Percentiles rank a stretch among this genome's conserved stretches.
Evolutionary conservation across 2,888 invertebrate genomes (phyloP).

Genomic region (Chrysolina oricalcia): DNA sequence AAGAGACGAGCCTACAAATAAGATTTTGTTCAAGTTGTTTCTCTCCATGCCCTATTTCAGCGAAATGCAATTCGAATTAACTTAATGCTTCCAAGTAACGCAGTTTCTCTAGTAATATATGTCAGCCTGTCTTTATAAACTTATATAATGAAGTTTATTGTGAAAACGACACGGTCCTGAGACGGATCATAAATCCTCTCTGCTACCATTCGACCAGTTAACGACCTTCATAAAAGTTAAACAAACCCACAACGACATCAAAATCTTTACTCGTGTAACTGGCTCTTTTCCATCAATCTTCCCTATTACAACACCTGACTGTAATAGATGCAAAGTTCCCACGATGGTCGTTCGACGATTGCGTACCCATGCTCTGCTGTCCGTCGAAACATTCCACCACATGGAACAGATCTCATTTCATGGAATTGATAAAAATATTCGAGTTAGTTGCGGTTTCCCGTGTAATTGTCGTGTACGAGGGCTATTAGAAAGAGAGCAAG

Average conservation of each 20-base stretch:
- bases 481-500: too few species aligned
- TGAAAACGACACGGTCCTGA: not conserved
- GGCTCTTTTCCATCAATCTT: conserved; percentile 17
- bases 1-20: too few species aligned
- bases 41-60: too few species aligned
- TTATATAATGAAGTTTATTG: not conserved
- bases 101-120: not conserved
- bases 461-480: conserved; percentile 9
- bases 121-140: too few species aligned
- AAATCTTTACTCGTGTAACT: not conserved
- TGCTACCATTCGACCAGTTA: not conserved
- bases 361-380: conserved; percentile 8
- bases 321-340: conserved; percentile 44
- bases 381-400: conserved; percentile 22
- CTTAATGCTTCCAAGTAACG: not conserved
- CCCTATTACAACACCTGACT: conserved; percentile 17
- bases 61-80: too few species aligned
- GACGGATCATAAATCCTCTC: conserved; percentile 9
- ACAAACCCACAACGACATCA: conserved; percentile 1
- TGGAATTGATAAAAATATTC: conserved; percentile 35
- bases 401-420: conserved; percentile 38
- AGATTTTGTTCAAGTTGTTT: too few species aligned
- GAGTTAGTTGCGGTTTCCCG: conserved; percentile 18
- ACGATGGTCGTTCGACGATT: conserved; percentile 40
- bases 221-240: conserved; percentile 17